Evolutionary conservation across 2,797 vertebrate genomes (phyloP), one percentile per base, ranked within the genome.

Genomic region (Sternotherus odoratus): DNA sequence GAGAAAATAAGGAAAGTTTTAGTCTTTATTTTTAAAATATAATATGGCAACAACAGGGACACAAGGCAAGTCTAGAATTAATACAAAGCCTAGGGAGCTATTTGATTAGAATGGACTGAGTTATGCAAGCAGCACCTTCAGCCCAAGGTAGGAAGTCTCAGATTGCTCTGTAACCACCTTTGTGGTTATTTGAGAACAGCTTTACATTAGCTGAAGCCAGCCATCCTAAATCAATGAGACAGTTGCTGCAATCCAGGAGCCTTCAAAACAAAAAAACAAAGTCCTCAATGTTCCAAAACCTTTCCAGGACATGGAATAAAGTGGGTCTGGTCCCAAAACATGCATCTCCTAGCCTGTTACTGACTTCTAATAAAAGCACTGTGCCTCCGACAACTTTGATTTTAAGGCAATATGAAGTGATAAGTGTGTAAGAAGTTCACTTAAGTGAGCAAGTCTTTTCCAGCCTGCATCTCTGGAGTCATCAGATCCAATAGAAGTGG

Each of bases 61-160:
- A 96, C 93, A 95, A 96, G 95, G 94, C 92, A 33, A 92, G 91
- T 78, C 90, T 94, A 95, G 94, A 94, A 96, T 96, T 95, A 96
- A 95, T 94, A 96, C 13, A 85, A 81, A 96, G 93, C 78, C 95
- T 96, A 97, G 94, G 94, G 95, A 96, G 87, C 78, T 79, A 95
- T 84, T 91, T 96, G 96, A 97, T 95, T 93, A 6, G 3, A 93
- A 8, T 19, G 89, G 89, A 90, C 94, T 96, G 95, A 96, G 95
- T 96, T 86, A 95, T 93, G 95, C 96, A 97, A 96, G 94, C 94
- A 91, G 93, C 95, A 96, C 96, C 95, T 96, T 95, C 95, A 93
- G 94, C 87, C 92, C 72, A 0, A 57, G 94, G 93, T 39, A 77
- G 72, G 43, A 75, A 96, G 85, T 57, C 94, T 89, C 96, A 86